Percentiles rank a stretch among this genome's conserved stretches.
phyloP scores from a whole-genome alignment of 92 coral and sea anemone species.

The Palythoa grandis region DNA sequence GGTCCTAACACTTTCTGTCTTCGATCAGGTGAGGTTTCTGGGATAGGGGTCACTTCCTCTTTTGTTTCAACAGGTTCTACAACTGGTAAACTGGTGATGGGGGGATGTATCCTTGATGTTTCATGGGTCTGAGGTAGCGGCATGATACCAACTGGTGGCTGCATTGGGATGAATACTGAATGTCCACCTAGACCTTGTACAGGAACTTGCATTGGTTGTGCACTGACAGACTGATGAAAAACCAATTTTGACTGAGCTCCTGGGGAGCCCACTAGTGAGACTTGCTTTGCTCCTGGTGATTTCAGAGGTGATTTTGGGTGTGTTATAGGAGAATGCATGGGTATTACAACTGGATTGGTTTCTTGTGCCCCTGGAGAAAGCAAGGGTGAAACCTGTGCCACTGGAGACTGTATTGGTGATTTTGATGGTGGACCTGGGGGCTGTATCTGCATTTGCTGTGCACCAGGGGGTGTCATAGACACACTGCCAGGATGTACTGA shows the following conservation, averaged over 20 bases:
- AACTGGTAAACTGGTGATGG: not conserved
- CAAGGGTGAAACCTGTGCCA: not conserved
- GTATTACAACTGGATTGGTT: not conserved
- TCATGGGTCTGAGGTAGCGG: not conserved
- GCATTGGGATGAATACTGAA: not conserved
- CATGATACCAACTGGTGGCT: not conserved
- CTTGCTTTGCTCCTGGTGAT: slow-evolving; percentile 16
- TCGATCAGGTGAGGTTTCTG: not conserved
- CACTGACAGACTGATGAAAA: not conserved
- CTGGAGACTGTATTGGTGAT: not conserved
- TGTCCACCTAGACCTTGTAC: not conserved
- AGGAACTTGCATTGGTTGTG: not conserved
- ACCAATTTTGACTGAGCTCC: not conserved
- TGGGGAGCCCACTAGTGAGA: slow-evolving; percentile 4
- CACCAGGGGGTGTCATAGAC: not conserved
- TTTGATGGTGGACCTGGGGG: not conserved
- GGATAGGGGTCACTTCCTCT: not conserved
- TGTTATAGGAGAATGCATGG: not conserved
- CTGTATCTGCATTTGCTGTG: not conserved
- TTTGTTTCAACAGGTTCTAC: not conserved
- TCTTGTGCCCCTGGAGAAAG: not conserved
- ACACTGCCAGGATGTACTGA: not conserved
- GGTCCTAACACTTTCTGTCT: not conserved
- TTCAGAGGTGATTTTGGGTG: not conserved
- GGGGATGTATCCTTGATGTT: not conserved